Evolutionary conservation across 2,888 invertebrate genomes (phyloP).

Genomic region (Plagodis pulveraria): DNA sequence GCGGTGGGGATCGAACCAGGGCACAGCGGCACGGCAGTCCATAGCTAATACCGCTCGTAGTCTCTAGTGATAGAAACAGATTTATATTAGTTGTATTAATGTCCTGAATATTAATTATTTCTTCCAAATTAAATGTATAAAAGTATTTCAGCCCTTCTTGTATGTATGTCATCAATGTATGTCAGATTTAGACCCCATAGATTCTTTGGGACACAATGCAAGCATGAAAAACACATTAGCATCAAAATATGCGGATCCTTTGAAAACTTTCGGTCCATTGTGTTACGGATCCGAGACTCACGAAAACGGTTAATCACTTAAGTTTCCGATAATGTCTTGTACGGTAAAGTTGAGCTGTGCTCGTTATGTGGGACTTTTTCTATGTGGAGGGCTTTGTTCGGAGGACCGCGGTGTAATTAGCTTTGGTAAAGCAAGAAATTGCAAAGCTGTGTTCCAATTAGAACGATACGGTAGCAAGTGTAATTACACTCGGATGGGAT

Average conservation of each 20-base stretch:
- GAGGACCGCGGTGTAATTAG: constrained; percentile 12
- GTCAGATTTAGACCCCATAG: constrained; percentile 3
- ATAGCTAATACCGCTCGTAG: too few species aligned
- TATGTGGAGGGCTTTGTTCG: constrained; percentile 6
- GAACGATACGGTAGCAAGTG: too few species aligned
- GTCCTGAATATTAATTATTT: too few species aligned
- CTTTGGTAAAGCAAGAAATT: too few species aligned
- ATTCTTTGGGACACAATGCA: constrained; percentile 41
- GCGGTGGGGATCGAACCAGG: too few species aligned
- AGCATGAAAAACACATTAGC: constrained; percentile 55
- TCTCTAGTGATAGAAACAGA: too few species aligned
- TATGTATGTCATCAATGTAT: background rate
- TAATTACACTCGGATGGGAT: too few species aligned
- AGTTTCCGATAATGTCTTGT: constrained; percentile 68
- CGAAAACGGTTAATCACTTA: constrained; percentile 73
- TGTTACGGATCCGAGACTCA: constrained; percentile 47
- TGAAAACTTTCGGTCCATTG: constrained; percentile 61
- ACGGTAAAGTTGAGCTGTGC: constrained; percentile 36
- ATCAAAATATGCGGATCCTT: constrained; percentile 64
- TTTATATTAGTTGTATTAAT: too few species aligned
- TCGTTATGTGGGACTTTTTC: constrained; percentile 37
- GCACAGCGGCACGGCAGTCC: too few species aligned
- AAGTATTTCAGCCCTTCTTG: too few species aligned
- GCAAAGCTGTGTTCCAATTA: too few species aligned
- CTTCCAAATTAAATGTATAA: too few species aligned